Evolutionary conservation across 2,797 vertebrate genomes (phyloP), one percentile per base, ranked within the genome.

Genomic region (Tenualosa thibaudeaui): DNA sequence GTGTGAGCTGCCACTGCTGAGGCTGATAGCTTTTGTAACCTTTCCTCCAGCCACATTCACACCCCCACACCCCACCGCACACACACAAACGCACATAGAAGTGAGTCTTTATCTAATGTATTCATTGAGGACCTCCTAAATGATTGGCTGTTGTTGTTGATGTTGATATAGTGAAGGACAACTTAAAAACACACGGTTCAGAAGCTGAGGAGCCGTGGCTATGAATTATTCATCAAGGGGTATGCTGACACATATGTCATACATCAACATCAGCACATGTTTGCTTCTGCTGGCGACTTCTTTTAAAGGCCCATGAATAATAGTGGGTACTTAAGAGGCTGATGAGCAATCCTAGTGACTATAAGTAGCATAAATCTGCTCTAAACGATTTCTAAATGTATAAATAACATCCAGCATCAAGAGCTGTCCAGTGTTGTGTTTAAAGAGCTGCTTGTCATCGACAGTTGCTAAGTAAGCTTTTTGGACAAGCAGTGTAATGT

Each of bases 161-260:
- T 78, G 71, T 78, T 78, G 71, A 78, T 37, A 46, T 78, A 43
- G 71, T 31, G 12, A 37, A 71, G 65, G 65, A 71, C 65, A 31
- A 78, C 15, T 78, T 78, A 78, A 43, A 78, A 78, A 78, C 71
- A 78, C 13, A 22, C 40, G 15, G 17, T 78, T 78, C 15, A 17
- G 37, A 78, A 22, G 71, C 71, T 78, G 71, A 75, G 37, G 68
- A 78, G 71, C 6, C 15, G 86, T 89, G 40, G 15, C 37, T 86
- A 89, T 92, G 89, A 89, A 92, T 91, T 90, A 91, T 93, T 82
- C 87, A 87, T 93, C 13, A 37, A n/a, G 89, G 26, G 89, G 86
- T 84, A 81, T 88, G 83, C 84, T 88, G 81, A 88, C 84, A 78
- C 84, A 82, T 88, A 81, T 84, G 86, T 10, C 37, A 82, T 83